Evolutionary conservation across 2,113 vertebrate genomes (phyloP).

Genomic region (Rhizomys pruinosus): DNA sequence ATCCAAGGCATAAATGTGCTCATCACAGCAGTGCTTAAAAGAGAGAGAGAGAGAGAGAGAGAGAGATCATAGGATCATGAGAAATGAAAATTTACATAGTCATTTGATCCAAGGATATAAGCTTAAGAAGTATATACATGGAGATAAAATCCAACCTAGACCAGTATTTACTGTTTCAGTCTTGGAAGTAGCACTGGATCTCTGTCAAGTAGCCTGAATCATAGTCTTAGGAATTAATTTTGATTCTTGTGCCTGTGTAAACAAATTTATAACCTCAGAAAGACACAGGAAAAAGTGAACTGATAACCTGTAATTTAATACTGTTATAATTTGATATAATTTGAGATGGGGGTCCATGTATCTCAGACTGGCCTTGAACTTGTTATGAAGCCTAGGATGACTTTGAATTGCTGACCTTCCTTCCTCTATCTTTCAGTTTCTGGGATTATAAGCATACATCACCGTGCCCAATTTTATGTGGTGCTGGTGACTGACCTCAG

Average conservation of each 20-base stretch:
- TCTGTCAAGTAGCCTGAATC: background rate
- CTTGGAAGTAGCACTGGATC: background rate
- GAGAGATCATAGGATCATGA: constrained; percentile 8
- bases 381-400: background rate
- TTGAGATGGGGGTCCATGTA: background rate
- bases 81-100: constrained; percentile 15
- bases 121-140: background rate
- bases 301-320: constrained; percentile 19
- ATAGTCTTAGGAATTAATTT: background rate
- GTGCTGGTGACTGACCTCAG: background rate
- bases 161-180: background rate
- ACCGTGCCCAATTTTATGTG: background rate
- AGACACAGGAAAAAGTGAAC: background rate
- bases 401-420: background rate
- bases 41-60: no score
- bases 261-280: constrained; percentile 5
- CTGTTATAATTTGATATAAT: background rate
- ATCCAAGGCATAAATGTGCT: no score
- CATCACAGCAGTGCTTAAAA: no score
- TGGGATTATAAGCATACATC: background rate
- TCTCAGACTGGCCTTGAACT: background rate
- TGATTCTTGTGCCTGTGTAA: background rate
- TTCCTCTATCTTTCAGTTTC: background rate
- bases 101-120: constrained; percentile 11
- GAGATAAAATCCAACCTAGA: background rate